These are phyloP conservation scores for Agriotes lineatus DNA, from an alignment of 2,888 invertebrate species.

Conservation along the genomic window DNA sequence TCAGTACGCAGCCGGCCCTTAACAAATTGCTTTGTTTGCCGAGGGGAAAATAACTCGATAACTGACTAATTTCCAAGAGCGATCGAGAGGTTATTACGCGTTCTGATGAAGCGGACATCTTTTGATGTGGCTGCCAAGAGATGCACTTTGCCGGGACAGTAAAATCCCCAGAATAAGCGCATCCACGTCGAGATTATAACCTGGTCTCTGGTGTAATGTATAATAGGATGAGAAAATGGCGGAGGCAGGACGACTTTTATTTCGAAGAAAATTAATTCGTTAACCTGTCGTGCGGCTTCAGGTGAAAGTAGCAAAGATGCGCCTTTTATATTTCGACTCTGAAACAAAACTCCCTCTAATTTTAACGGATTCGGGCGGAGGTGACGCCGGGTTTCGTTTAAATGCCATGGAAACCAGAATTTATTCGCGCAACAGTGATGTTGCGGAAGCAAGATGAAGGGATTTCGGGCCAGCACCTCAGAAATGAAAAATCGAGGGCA, in stretches of 20 bases:
- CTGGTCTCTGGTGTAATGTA: constrained; percentile 53
- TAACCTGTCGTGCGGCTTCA: constrained; percentile 49
- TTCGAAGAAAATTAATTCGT: constrained; percentile 54
- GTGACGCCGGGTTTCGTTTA: too few species aligned
- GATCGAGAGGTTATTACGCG: not conserved
- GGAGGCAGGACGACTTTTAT: constrained; percentile 51
- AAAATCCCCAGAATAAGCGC: constrained; percentile 45
- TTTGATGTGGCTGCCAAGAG: too few species aligned
- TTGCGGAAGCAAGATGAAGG: too few species aligned
- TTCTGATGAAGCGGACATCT: too few species aligned
- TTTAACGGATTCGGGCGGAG: not conserved
- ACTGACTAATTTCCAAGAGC: not conserved
- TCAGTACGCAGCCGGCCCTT: constrained; percentile 18
- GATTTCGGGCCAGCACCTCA: too few species aligned
- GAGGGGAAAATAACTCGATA: constrained; percentile 14
- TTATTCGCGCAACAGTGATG: too few species aligned
- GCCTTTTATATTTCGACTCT: not conserved
- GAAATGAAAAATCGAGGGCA: too few species aligned
- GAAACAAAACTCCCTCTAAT: constrained; percentile 4
- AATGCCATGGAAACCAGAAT: too few species aligned
- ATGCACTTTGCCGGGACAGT: too few species aligned
- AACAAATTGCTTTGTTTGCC: constrained; percentile 36
- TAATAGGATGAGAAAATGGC: constrained; percentile 55
- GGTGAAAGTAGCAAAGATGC: constrained; percentile 20
- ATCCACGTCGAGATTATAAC: constrained; percentile 51